Evolutionary conservation across 1,140 invertebrate species (phyloP), one percentile per base, ranked within the genome.

Genomic region (Drosophila persimilis): DNA sequence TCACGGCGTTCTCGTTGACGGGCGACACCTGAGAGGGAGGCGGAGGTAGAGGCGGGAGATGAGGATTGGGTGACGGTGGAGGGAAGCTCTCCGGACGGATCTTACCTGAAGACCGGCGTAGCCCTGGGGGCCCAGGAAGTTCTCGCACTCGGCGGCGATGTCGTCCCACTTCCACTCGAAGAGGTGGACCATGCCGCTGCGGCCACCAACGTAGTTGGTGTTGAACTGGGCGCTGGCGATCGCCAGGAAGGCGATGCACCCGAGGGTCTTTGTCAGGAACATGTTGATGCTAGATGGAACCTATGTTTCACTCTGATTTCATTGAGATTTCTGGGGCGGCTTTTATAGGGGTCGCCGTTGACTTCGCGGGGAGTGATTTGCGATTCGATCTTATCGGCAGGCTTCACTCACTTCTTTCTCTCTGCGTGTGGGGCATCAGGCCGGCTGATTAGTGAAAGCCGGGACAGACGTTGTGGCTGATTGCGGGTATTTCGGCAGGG

Each of bases 121-220:
- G 29, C 95, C 95, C 72, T 93, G 92, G 2, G 95, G 95, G 3
- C 93, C 95, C 3, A 98, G 92, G 90, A 96, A 97, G 54, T 93
- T 92, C 91, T 97, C 96, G 85, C 97, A 98, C 91, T 98, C 97
- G 26, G 91, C 92, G 0, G 96, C 96, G 66, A 98, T 95, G 80
- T 97, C 96, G n/a, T 93, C 92, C 94, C 95, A 94, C 89, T 94
- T 95, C 96, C 97, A 98, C 90, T 97, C 96, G 73, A 97, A 96
- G 7, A 96, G 91, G 89, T 96, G 95, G 1, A 96, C 95, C 90
- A 96, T 95, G 1, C 93, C 93, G 22, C 91, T 92, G 11, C 93
- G 85, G 2, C 92, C 92, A 6, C 83, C 54, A 0, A 71, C 89
- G 54, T 90, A 92, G 80, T 92, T 83, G 8, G 92, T 67, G 53